Evolutionary conservation across 1,140 invertebrate species (phyloP).

Genomic region (Drosophila miranda): DNA sequence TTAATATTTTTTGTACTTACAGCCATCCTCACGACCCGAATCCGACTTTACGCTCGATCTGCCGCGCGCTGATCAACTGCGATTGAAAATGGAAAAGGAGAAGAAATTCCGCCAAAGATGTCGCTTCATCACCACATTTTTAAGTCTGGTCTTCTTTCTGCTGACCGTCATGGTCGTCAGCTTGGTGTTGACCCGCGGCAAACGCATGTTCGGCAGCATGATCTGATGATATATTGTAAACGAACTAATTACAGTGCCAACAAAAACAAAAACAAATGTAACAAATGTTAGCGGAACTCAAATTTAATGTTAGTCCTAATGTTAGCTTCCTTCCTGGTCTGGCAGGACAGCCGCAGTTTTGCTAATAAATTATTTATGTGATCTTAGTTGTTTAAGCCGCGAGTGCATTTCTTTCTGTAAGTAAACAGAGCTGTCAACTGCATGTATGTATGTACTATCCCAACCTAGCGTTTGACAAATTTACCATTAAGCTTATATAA

Average conservation of each 20-base stretch:
- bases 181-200: constrained; percentile 86
- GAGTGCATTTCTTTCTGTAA: constrained; percentile 58
- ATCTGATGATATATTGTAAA: constrained; percentile 68
- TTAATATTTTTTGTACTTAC: constrained; percentile 32
- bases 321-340: constrained; percentile 32
- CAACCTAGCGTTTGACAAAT: constrained; percentile 19
- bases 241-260: constrained; percentile 42
- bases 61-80: constrained; percentile 85
- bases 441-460: constrained; percentile 34
- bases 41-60: constrained; percentile 87
- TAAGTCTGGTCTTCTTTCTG: constrained; percentile 87
- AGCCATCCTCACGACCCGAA: constrained; percentile 84
- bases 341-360: constrained; percentile 67
- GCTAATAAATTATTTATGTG: constrained; percentile 82
- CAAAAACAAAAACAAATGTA: constrained; percentile 18
- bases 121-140: constrained; percentile 84
- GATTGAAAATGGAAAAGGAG: constrained; percentile 85
- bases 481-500: constrained; percentile 36
- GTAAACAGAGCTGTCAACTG: background rate
- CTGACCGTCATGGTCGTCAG: constrained; percentile 87
- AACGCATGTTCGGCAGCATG: constrained; percentile 87
- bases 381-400: constrained; percentile 69
- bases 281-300: constrained; percentile 43
- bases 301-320: constrained; percentile 35
- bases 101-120: constrained; percentile 87